Evolutionary conservation across 2,888 invertebrate species (phyloP), one percentile per base, ranked within the genome.

Genomic region (Salpingus planirostris): DNA sequence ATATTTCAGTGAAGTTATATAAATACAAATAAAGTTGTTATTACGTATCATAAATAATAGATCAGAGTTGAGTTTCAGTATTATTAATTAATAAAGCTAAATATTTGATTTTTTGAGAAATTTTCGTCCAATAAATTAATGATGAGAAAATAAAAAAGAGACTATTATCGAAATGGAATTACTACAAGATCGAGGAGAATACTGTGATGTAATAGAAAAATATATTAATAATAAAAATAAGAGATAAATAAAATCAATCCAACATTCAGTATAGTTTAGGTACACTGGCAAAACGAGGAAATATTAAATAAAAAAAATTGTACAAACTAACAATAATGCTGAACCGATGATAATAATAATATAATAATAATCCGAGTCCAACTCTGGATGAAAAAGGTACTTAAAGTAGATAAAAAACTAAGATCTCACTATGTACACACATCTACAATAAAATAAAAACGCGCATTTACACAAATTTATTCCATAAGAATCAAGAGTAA

Each of bases 191-290:
- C n/a, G n/a, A n/a, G n/a, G n/a, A n/a, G n/a, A n/a, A 60, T 59
- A 60, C 59, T 59, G 59, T 55, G 52, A 49, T 50, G 60, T 60
- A 59, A 59, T 46, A 52, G 45, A 49, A 45, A 40, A 50, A 27
- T 27, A 29, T 29, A 37, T 33, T 33, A 33, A 43, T 42, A 36
- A 46, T 40, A 38, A 30, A 29, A 38, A 29, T 6, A 18, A 6
- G 8, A 18, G 5, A 18, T 6, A 6, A 18, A 42, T 36, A 43
- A 40, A 43, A 46, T 36, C 40, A 52, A 38, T 43, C 5, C 5
- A 6, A 40, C 43, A 42, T 39, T 46, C 46, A 47, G 49, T 46
- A 49, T 47, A 38, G 40, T 43, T 38, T 50, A 50, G 47, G 46
- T 49, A 50, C 49, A 49, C 44, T 51, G 51, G 49, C 50, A 36